Evolutionary conservation across 1,140 invertebrate species (phyloP), one percentile per base, ranked within the genome.

Genomic region (Drosophila mayri): DNA sequence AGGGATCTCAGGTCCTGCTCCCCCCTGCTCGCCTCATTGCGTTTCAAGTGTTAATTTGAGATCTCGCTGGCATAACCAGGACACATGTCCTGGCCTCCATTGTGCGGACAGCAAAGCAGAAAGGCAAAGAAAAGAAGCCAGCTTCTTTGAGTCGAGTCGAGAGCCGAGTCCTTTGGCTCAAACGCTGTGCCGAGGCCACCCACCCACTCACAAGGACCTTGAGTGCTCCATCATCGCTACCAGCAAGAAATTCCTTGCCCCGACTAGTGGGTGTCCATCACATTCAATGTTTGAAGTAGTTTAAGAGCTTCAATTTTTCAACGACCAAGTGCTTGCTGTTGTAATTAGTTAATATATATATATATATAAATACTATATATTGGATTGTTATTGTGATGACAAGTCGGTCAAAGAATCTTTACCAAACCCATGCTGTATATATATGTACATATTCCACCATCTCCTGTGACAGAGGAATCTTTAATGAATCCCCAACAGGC

Each of bases 21-120:
- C 25, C 46, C 28, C 25, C 25, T 1, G 7, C 46, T 62, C 62
- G 79, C 65, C 66, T 62, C 79, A 81, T 82, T 77, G 79, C 67
- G 62, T 66, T 74, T 82, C 79, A 82, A 82, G 80, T 82, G 79
- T 82, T 82, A 82, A 82, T 82, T 82, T 82, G 80, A 82, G 64
- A 82, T 82, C 79, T 70, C 74, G 72, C 62, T 67, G 74, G 62
- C 71, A 71, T 65, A 75, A 79, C 61, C 60, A 44, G 59, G 58
- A 75, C 59, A 63, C 57, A 78, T 59, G 38, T 46, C 54, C 49
- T 41, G 60, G 60, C 38, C 52, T 35, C 46, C 74, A 65, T 78
- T 80, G 77, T 62, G 12, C 18, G 35, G 47, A 76, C 38, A 30
- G 38, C 28, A 22, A 72, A 40, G 40, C 22, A 62, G 37, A 76